phyloP scores from a whole-genome alignment of 2,888 invertebrate species.

The Boloria euphrosyne region DNA sequence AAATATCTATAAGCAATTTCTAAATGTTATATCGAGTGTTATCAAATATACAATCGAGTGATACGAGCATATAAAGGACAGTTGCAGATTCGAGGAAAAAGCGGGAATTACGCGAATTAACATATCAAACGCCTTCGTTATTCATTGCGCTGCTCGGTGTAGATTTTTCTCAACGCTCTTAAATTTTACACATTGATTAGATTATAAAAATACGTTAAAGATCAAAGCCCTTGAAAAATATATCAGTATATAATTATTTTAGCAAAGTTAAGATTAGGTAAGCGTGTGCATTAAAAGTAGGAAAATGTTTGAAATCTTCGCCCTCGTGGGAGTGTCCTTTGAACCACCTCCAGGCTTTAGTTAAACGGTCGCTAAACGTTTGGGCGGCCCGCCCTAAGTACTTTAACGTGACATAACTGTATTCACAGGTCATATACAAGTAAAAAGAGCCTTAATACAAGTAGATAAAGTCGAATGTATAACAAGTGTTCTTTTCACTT shows the following conservation, averaged over 20 bases:
- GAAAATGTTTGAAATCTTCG: constrained; percentile 39
- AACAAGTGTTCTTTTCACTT: constrained; percentile 34
- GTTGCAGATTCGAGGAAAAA: constrained; percentile 49
- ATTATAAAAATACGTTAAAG: constrained; percentile 5
- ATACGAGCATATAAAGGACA: constrained; percentile 25
- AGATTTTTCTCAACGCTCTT: constrained; percentile 9
- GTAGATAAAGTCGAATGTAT: constrained; percentile 43
- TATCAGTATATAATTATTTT: too few relatives aligned
- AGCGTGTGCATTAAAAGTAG: not conserved
- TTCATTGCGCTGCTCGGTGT: constrained; percentile 27
- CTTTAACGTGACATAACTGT: constrained; percentile 56
- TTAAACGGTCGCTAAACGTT: constrained; percentile 81
- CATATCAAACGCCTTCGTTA: constrained; percentile 70
- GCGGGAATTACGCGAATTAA: constrained; percentile 69
- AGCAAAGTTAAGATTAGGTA: too few relatives aligned
- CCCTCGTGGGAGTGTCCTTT: constrained; percentile 73
- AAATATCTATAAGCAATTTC: too few relatives aligned
- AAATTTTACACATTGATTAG: constrained; percentile 14
- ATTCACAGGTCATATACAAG: constrained; percentile 40
- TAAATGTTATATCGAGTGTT: constrained; percentile 5
- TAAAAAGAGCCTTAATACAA: constrained; percentile 51
- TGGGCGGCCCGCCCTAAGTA: constrained; percentile 81
- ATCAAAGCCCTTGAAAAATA: not conserved
- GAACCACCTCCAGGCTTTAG: constrained; percentile 67
- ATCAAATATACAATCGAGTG: constrained; percentile 24